Evolutionary conservation across 2,113 vertebrate species (phyloP).

Genomic region (Cnemophilus loriae): DNA sequence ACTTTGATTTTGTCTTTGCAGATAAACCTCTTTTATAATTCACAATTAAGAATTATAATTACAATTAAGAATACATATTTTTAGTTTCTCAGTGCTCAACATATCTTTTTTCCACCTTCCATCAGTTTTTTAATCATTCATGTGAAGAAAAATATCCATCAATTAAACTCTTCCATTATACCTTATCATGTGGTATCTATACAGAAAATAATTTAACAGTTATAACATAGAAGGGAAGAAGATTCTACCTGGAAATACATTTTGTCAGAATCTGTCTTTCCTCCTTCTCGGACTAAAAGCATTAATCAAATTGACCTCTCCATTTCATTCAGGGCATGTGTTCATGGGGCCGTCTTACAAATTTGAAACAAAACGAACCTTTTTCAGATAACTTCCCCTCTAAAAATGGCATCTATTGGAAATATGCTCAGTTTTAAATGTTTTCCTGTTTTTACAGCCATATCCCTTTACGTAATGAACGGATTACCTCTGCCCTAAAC

Average conservation of each 20-base stretch:
- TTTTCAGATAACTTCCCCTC: not conserved
- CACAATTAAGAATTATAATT: not conserved
- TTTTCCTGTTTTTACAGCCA: not conserved
- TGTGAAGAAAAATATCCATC: not conserved
- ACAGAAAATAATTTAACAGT: not conserved
- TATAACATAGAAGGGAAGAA: not conserved
- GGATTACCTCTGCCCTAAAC: not conserved
- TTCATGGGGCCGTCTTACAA: not conserved
- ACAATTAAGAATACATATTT: not conserved
- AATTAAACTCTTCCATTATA: not conserved
- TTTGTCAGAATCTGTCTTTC: not conserved
- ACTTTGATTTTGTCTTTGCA: not conserved
- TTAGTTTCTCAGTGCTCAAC: not conserved
- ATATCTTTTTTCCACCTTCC: not conserved
- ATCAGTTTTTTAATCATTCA: not conserved
- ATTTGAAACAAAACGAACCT: not conserved
- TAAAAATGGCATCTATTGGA: not conserved
- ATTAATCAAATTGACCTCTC: not conserved
- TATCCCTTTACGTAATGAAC: not conserved
- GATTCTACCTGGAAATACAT: not conserved
- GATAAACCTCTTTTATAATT: not conserved
- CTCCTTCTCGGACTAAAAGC: not conserved
- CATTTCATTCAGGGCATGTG: not conserved
- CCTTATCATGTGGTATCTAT: not conserved
- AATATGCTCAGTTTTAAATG: not conserved